phyloP scores from a whole-genome alignment of 2,113 vertebrate species.

The Corythoichthys haematopterus region DNA sequence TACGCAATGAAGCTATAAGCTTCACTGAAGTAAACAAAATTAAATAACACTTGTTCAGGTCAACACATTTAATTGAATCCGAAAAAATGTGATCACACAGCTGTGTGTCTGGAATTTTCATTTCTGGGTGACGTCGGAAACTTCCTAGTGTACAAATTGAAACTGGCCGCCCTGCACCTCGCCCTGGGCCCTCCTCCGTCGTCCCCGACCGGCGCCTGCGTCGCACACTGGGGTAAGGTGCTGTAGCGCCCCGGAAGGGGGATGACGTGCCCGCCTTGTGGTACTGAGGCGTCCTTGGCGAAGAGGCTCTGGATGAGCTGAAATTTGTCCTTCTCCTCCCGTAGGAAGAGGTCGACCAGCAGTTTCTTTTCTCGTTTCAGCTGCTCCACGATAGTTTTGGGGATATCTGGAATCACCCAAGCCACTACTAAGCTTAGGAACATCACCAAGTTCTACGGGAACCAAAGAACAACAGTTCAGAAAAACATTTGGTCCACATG shows the following conservation, averaged over 20 bases:
- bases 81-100: conserved; percentile 72
- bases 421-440: conserved; percentile 90
- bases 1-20: conserved; percentile 66
- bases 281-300: conserved; percentile 52
- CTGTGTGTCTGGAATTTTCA: conserved; percentile 78
- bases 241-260: conserved; percentile 46
- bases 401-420: conserved; percentile 94
- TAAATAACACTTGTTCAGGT: conserved; percentile 39
- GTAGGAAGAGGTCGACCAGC: conserved; percentile 89
- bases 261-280: neutral
- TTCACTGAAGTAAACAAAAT: conserved; percentile 50
- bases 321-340: conserved; percentile 84
- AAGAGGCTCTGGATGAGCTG: conserved; percentile 75
- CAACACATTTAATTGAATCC: conserved; percentile 34
- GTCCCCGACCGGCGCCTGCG: conserved; percentile 15
- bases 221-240: conserved; percentile 51
- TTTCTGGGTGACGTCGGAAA: conserved; percentile 39
- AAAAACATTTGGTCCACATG: conserved; percentile 23
- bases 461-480: neutral
- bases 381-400: conserved; percentile 90
- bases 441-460: conserved; percentile 89
- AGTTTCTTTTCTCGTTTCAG: conserved; percentile 89
- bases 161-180: conserved; percentile 78
- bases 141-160: conserved; percentile 71
- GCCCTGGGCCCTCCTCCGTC: conserved; percentile 45